Evolutionary conservation across 2,888 invertebrate genomes (phyloP).

Genomic region (Lasioglossum leucozonium): DNA sequence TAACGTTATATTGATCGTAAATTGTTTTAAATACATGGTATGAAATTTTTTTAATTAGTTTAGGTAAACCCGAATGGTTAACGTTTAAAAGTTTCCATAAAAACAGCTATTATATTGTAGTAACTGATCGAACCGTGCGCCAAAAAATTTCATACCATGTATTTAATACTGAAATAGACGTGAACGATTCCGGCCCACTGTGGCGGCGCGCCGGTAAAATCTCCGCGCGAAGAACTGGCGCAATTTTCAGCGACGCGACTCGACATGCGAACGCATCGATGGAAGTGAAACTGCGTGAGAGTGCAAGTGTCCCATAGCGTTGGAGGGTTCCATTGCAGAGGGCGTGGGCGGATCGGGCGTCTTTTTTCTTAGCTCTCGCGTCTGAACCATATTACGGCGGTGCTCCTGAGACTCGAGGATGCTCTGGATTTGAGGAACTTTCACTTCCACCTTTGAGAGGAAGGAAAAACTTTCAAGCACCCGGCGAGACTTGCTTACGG

Average conservation of each 20-base stretch:
- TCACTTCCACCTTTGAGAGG: constrained; percentile 59
- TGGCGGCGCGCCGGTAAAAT: too few relatives aligned
- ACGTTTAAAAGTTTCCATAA: too few relatives aligned
- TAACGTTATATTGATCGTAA: too few relatives aligned
- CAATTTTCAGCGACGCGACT: neutral
- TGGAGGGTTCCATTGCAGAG: neutral
- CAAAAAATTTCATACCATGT: too few relatives aligned
- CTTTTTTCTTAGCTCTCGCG: constrained; percentile 28
- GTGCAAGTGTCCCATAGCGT: neutral
- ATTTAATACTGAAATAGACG: too few relatives aligned
- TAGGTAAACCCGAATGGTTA: too few relatives aligned
- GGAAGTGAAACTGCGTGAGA: neutral
- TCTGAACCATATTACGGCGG: constrained; percentile 38
- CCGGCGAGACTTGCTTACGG: constrained; percentile 66
- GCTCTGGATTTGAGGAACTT: constrained; percentile 64
- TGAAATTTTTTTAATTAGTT: too few relatives aligned
- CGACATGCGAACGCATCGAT: neutral
- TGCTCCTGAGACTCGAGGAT: constrained; percentile 51
- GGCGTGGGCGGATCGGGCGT: neutral
- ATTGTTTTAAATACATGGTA: too few relatives aligned
- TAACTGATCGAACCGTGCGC: too few relatives aligned
- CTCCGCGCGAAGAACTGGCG: neutral
- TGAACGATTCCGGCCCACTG: too few relatives aligned
- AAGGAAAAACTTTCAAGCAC: constrained; percentile 67
- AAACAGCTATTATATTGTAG: too few relatives aligned